Evolutionary conservation across 2,797 vertebrate genomes (phyloP).

Genomic region (Gobionotothen gibberifrons): DNA sequence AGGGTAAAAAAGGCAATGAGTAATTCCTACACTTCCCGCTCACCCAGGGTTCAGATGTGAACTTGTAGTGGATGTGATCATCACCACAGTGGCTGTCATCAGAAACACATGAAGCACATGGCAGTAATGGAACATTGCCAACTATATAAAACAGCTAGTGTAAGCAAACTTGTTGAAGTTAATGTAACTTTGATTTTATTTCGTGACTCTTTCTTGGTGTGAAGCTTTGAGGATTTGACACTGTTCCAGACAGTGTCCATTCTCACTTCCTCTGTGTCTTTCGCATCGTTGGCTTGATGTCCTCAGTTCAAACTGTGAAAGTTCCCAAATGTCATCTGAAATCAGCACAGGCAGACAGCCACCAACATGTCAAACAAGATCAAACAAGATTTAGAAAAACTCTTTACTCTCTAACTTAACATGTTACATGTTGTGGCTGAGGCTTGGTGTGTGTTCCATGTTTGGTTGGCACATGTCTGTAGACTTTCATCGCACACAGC

Average conservation of each 20-base stretch:
- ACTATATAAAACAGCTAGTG: no score
- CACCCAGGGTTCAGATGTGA: constrained; percentile 7
- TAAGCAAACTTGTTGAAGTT: background rate
- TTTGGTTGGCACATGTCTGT: background rate
- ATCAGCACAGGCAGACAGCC: background rate
- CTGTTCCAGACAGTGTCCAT: background rate
- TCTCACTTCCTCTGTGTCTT: constrained; percentile 33
- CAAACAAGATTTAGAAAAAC: background rate
- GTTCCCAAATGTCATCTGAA: background rate
- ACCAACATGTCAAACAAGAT: background rate
- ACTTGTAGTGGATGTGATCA: constrained; percentile 7
- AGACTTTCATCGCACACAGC: constrained; percentile 22
- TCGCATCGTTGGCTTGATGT: background rate
- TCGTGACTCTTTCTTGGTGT: background rate
- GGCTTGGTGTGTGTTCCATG: background rate
- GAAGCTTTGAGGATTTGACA: background rate
- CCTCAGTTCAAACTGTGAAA: background rate
- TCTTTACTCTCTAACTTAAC: background rate
- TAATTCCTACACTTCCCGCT: constrained; percentile 45
- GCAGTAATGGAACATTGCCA: background rate
- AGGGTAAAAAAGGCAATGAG: constrained; percentile 6
- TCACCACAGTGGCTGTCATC: background rate
- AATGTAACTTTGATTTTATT: constrained; percentile 6
- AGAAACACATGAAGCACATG: background rate
- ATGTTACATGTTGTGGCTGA: constrained; percentile 3